Percentiles rank a stretch among this genome's conserved stretches.
These are phyloP conservation scores for Thripadectes ignobilis DNA, from an alignment of 2,797 vertebrate species.

Conservation along the genomic window DNA sequence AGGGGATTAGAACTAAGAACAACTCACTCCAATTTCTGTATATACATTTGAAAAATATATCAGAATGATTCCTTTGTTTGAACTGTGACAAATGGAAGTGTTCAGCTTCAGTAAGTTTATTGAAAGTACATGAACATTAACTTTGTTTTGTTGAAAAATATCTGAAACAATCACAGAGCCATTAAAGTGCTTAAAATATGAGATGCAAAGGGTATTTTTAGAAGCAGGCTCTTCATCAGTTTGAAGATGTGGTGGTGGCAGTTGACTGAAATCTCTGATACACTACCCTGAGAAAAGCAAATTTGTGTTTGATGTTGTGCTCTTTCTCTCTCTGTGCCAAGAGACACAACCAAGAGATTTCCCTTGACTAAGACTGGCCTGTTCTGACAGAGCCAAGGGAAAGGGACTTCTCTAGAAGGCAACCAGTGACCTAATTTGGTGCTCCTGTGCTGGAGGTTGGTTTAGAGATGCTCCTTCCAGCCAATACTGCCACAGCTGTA, in stretches of 20 bases:
- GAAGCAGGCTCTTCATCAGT: background rate
- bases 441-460: background rate
- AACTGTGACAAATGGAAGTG: background rate
- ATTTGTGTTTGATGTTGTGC: background rate
- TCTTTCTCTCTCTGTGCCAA: background rate
- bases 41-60: background rate
- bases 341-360: background rate
- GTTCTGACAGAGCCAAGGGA: background rate
- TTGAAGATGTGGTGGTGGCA: background rate
- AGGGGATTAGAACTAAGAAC: background rate
- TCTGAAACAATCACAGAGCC: background rate
- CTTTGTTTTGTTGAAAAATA: background rate
- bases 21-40: background rate
- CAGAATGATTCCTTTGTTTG: background rate
- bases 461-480: background rate
- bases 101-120: background rate
- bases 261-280: background rate
- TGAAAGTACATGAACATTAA: background rate
- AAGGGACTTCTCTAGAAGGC: background rate
- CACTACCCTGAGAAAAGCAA: background rate
- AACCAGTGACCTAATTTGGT: background rate
- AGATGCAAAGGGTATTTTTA: background rate
- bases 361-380: background rate
- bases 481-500: background rate
- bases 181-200: background rate